Percentiles rank a stretch among this genome's conserved stretches.
phyloP scores from a whole-genome alignment of 2,888 invertebrate genomes.

The Carpatolechia fugitivella region DNA sequence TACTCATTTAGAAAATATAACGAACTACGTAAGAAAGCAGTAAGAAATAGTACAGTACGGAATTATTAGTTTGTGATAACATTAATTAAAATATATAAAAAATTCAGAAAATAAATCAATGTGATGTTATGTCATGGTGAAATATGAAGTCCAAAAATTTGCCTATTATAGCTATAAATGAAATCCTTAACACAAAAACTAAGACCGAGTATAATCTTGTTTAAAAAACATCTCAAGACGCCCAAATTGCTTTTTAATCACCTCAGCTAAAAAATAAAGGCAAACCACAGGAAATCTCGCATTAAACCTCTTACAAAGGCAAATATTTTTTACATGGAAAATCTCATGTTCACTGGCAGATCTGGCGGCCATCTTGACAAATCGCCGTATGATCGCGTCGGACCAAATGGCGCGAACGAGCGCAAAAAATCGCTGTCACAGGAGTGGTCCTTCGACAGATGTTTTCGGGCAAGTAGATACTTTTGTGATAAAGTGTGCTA shows the following conservation, averaged over 20 bases:
- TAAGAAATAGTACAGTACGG: no score
- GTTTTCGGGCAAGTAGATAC: conserved; percentile 5
- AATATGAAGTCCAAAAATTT: no score
- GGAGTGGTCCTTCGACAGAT: not conserved
- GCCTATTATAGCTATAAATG: no score
- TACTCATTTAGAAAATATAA: no score
- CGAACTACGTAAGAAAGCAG: no score
- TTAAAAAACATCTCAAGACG: not conserved
- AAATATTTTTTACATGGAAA: conserved; percentile 5
- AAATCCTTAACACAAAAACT: no score
- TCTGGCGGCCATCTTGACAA: conserved; percentile 43
- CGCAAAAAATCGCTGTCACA: not conserved
- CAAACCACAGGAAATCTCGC: not conserved
- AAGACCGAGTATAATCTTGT: no score
- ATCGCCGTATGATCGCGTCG: conserved; percentile 34
- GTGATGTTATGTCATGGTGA: no score
- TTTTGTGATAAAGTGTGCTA: not conserved
- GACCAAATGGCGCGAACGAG: conserved; percentile 22
- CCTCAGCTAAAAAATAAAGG: not conserved
- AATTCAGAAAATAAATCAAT: no score
- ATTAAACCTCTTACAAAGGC: not conserved
- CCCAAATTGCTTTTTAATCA: conserved; percentile 2
- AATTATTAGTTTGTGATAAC: no score
- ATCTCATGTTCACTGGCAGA: conserved; percentile 18
- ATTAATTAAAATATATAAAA: no score